phyloP scores from a whole-genome alignment of 2,797 vertebrate species.

The Delichon dasypus region DNA sequence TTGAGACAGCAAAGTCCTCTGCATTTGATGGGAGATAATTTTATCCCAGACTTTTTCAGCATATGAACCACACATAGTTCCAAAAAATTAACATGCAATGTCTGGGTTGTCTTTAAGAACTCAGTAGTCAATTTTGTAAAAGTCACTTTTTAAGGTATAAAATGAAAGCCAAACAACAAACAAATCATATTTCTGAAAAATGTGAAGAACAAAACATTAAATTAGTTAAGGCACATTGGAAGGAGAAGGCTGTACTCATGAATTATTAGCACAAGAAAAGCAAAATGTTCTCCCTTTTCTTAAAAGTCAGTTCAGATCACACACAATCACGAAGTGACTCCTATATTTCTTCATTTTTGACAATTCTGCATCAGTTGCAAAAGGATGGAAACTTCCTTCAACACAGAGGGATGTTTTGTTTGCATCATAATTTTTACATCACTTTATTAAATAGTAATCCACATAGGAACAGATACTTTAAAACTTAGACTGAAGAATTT shows the following conservation, averaged over 20 bases:
- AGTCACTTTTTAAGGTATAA: not conserved
- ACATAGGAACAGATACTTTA: not conserved
- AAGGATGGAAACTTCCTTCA: not conserved
- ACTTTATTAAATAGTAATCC: not conserved
- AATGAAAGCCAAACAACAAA: not conserved
- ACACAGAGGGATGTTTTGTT: not conserved
- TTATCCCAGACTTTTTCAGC: not conserved
- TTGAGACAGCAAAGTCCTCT: not conserved
- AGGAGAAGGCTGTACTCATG: not conserved
- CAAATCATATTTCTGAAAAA: not conserved
- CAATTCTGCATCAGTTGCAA: not conserved
- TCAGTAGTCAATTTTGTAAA: not conserved
- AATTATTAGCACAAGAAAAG: not conserved
- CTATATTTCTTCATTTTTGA: not conserved
- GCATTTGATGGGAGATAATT: not conserved
- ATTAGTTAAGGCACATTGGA: not conserved
- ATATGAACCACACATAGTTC: not conserved
- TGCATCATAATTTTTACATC: not conserved
- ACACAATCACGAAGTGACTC: accelerated
- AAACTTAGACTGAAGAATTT: not conserved
- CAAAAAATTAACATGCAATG: not conserved
- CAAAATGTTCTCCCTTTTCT: not conserved
- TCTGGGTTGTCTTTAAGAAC: not conserved
- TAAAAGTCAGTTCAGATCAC: not conserved
- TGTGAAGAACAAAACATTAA: not conserved